Evolutionary conservation across 1,140 invertebrate species (phyloP).

Genomic region (Sminthurides bifidus): DNA sequence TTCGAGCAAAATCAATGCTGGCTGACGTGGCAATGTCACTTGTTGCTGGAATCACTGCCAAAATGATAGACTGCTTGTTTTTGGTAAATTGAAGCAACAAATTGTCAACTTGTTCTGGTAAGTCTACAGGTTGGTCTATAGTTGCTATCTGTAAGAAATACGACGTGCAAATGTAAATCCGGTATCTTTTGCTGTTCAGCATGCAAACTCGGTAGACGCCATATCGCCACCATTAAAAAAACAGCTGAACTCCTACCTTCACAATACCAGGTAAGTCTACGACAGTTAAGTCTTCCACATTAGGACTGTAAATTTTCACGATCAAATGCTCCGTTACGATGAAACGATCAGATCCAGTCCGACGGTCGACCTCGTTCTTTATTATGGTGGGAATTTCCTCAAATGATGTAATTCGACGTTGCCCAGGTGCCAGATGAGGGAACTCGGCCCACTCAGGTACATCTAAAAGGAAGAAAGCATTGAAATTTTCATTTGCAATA

Average conservation of each 20-base stretch:
- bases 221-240: neutral
- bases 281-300: slow-evolving; percentile 9
- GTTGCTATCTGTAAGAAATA: slow-evolving; percentile 71
- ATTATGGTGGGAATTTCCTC: slow-evolving; percentile 5
- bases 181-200: too few species aligned
- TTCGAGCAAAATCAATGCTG: slow-evolving; percentile 82
- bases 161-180: too few species aligned
- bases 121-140: slow-evolving; percentile 80
- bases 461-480: too few species aligned
- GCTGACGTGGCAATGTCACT: slow-evolving; percentile 95
- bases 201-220: too few species aligned
- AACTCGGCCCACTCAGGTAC: slow-evolving; percentile 77
- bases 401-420: slow-evolving; percentile 55
- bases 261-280: slow-evolving; percentile 18
- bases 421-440: slow-evolving; percentile 76
- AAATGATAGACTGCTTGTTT: slow-evolving; percentile 8
- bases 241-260: neutral
- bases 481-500: too few species aligned
- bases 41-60: slow-evolving; percentile 56
- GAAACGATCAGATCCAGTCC: slow-evolving; percentile 1
- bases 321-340: neutral
- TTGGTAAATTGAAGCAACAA: slow-evolving; percentile 69
- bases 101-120: slow-evolving; percentile 68
- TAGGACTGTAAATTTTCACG: slow-evolving; percentile 5
- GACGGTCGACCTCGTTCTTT: neutral